These are phyloP conservation scores for Nothocercus nigrocapillus DNA, from an alignment of 2,113 vertebrate species.

Conservation along the genomic window DNA sequence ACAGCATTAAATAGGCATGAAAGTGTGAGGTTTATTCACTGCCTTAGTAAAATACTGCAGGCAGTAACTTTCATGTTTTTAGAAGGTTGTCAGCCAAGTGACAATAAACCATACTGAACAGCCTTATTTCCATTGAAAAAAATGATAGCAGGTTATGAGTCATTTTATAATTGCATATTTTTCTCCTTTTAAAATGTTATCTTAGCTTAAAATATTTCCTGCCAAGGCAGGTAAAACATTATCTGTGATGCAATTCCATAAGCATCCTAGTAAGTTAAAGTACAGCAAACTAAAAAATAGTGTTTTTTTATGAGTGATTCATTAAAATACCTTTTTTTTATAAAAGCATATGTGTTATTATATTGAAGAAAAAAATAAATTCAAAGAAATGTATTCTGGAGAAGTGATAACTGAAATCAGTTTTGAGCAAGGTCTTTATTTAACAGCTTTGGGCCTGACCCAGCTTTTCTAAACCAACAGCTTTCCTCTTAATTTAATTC, in stretches of 20 bases:
- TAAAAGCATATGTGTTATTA: background rate
- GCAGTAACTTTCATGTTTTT: background rate
- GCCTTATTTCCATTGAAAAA: background rate
- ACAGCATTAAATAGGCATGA: background rate
- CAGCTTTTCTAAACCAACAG: background rate
- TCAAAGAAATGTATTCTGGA: background rate
- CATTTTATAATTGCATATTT: background rate
- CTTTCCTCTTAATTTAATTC: background rate
- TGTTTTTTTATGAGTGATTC: background rate
- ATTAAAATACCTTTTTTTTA: background rate
- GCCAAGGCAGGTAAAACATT: background rate
- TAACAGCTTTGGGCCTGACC: accelerated
- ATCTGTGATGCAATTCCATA: background rate
- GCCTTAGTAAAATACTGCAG: background rate
- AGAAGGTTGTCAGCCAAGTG: background rate
- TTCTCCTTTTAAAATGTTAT: slow-evolving; percentile 10
- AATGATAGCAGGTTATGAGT: background rate
- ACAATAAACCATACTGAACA: background rate
- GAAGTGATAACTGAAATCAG: background rate
- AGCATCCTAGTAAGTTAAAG: background rate
- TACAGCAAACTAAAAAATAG: background rate
- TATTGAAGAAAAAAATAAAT: background rate
- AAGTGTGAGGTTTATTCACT: background rate
- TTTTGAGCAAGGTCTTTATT: background rate
- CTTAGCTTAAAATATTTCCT: background rate